These are phyloP conservation scores for Numida meleagris DNA, from an alignment of 2,113 vertebrate genomes.

Conservation along the genomic window DNA sequence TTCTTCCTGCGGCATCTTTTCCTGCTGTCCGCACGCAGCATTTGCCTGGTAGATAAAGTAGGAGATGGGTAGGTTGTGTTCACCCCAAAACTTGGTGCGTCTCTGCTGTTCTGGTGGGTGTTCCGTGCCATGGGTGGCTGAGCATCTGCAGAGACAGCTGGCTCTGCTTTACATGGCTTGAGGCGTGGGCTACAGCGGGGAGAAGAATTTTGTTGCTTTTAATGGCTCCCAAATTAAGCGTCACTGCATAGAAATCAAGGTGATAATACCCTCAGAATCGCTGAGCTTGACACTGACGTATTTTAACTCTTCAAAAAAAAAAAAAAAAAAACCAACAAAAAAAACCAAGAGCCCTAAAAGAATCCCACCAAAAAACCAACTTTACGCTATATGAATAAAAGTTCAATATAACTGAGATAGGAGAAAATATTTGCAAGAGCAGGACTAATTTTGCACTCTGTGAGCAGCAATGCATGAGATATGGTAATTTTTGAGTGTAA, in stretches of 20 bases:
- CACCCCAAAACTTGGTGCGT: background rate
- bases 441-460: background rate
- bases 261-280: background rate
- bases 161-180: background rate
- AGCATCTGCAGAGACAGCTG: background rate
- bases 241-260: background rate
- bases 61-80: background rate
- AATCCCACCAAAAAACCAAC: background rate
- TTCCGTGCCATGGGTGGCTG: background rate
- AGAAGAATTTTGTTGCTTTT: background rate
- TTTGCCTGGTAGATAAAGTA: accelerated
- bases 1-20: background rate
- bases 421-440: constrained; percentile 17
- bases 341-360: too few relatives aligned
- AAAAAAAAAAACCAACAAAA: background rate
- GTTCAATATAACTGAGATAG: background rate
- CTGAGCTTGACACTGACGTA: background rate
- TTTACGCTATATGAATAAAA: background rate
- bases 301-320: background rate
- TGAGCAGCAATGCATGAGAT: background rate
- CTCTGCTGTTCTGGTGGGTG: background rate
- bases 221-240: background rate
- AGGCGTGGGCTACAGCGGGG: background rate
- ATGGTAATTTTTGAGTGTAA: background rate
- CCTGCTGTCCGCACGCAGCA: background rate